Evolutionary conservation across 1,140 invertebrate genomes (phyloP).

Genomic region (Apis florea): DNA sequence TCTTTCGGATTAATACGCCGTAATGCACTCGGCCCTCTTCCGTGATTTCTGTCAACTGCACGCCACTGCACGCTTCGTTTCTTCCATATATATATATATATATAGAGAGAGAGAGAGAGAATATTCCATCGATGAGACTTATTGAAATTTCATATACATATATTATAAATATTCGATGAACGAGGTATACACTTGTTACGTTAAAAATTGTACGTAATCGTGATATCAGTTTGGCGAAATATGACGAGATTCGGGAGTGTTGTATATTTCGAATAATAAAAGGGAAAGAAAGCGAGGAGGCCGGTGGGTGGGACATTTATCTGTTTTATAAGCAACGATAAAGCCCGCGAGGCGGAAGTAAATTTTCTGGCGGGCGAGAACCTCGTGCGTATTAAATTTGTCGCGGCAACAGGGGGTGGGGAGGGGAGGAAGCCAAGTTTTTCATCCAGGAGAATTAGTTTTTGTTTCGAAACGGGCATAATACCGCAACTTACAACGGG

Average conservation of each 20-base stretch:
- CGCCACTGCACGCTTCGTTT: not conserved
- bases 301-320: not conserved
- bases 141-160: too few relatives aligned
- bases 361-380: slow-evolving; percentile 15
- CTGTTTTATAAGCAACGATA: slow-evolving; percentile 2
- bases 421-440: not conserved
- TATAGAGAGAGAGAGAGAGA: too few relatives aligned
- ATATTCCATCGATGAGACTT: too few relatives aligned
- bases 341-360: not conserved
- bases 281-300: too few relatives aligned
- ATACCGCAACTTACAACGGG: slow-evolving; percentile 18
- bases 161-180: too few relatives aligned
- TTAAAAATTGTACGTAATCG: too few relatives aligned
- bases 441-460: slow-evolving; percentile 19
- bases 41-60: not conserved
- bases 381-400: slow-evolving; percentile 19
- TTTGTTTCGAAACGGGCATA: slow-evolving; percentile 15
- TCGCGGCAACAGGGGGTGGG: not conserved
- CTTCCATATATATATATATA: too few relatives aligned
- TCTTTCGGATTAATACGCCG: slow-evolving; percentile 20
- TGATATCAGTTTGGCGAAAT: too few relatives aligned
- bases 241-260: too few relatives aligned
- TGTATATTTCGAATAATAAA: too few relatives aligned
- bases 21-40: not conserved
- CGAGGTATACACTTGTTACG: too few relatives aligned